Conservation (phyloP, 2,888 invertebrate species). For the Ectemnius cavifrons region DNA sequence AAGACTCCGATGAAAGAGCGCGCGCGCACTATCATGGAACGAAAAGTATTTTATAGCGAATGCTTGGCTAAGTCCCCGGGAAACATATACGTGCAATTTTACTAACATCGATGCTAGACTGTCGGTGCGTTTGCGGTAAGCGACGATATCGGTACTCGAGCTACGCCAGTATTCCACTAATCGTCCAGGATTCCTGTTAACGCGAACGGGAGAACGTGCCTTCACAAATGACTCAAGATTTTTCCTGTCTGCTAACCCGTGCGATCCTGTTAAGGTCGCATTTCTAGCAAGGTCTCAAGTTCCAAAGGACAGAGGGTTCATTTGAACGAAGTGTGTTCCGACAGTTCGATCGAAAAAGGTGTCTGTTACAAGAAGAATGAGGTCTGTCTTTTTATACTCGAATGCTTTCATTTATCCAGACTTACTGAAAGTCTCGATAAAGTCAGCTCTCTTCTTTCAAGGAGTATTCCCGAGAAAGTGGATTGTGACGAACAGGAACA, state of each 20-base stretch:
- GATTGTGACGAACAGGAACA: not conserved
- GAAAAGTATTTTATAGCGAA: conserved; percentile 40
- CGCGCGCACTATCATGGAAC: too few species aligned
- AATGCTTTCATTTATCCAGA: not conserved
- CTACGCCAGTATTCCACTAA: conserved; percentile 4
- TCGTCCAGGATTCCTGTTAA: conserved; percentile 13
- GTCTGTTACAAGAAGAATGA: not conserved
- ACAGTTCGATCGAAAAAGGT: too few species aligned
- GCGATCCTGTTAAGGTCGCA: too few species aligned
- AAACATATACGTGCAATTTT: conserved; percentile 22
- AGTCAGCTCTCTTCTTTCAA: not conserved
- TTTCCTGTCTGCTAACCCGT: too few species aligned
- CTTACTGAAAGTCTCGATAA: conserved; percentile 54
- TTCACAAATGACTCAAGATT: conserved; percentile 14
- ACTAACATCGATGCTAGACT: not conserved
- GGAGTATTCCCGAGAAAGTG: too few species aligned
- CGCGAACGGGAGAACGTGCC: conserved; percentile 9
- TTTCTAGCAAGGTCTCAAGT: too few species aligned
- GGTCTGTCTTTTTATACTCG: not conserved
- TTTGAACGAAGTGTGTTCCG: too few species aligned
- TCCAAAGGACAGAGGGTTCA: too few species aligned
- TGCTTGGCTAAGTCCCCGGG: conserved; percentile 22
- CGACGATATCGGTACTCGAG: conserved; percentile 12
- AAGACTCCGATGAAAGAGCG: conserved; percentile 24
- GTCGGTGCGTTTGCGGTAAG: not conserved